A percentile compares a stretch with the other conserved stretches of the same genome.
Evolutionary conservation across 2,888 invertebrate genomes (phyloP).

Genomic region (Polydrusus cervinus): DNA sequence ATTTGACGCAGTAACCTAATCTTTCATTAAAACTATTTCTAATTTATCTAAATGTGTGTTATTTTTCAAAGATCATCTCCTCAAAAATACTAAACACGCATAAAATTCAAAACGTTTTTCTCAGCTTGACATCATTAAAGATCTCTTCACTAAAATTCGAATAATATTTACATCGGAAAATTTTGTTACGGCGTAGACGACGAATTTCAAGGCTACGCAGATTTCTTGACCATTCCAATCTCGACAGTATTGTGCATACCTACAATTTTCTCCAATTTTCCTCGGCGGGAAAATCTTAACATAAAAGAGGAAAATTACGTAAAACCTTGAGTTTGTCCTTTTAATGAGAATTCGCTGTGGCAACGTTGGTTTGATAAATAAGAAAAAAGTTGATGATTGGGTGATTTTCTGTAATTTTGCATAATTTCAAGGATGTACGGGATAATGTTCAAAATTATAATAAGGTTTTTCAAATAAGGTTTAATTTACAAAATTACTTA

Average conservation of each 20-base stretch:
- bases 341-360: conserved; percentile 35
- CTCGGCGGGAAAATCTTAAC: conserved; percentile 41
- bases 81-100: conserved; percentile 12
- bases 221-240: conserved; percentile 53
- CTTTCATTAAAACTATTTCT: too few relatives aligned
- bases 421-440: conserved; percentile 23
- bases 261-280: conserved; percentile 45
- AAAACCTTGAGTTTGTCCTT: conserved; percentile 38
- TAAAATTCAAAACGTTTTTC: conserved; percentile 23
- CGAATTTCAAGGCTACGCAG: conserved; percentile 48
- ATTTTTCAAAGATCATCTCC: too few relatives aligned
- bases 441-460: conserved; percentile 28
- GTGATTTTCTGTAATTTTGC: conserved; percentile 21
- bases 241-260: conserved; percentile 49
- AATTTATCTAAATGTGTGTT: too few relatives aligned
- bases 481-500: conserved; percentile 10
- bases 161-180: conserved; percentile 47
- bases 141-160: conserved; percentile 28
- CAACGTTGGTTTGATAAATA: conserved; percentile 31
- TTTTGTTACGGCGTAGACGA: conserved; percentile 21
- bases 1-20: too few relatives aligned
- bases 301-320: conserved; percentile 46
- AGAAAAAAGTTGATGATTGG: conserved; percentile 32
- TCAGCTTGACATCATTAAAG: conserved; percentile 34
- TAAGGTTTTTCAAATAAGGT: conserved; percentile 13